Percentiles rank a stretch among this genome's conserved stretches.
These are phyloP conservation scores for Gymnosoma rotundatum DNA, from an alignment of 2,888 invertebrate species.

Conservation along the genomic window DNA sequence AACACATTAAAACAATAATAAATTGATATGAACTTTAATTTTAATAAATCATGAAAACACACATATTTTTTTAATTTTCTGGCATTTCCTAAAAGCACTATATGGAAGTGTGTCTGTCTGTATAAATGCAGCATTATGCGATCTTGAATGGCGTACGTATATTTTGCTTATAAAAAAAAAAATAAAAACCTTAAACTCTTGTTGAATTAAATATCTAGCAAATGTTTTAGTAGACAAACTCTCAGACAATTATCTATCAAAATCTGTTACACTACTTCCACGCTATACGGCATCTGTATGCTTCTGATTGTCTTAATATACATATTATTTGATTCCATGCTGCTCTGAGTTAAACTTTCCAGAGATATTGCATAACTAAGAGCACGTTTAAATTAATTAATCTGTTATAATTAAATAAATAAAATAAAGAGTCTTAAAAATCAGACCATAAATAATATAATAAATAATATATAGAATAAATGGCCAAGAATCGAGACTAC, in stretches of 20 bases:
- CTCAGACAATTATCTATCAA: slow-evolving; percentile 53
- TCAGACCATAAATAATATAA: too few species aligned
- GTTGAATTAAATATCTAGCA: slow-evolving; percentile 28
- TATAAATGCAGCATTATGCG: background rate
- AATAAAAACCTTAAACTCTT: slow-evolving; percentile 32
- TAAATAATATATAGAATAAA: too few species aligned
- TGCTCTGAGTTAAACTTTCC: too few species aligned
- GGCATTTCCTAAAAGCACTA: slow-evolving; percentile 1
- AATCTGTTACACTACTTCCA: slow-evolving; percentile 19
- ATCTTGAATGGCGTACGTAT: too few species aligned
- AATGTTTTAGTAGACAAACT: slow-evolving; percentile 37
- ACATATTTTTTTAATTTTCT: slow-evolving; percentile 32
- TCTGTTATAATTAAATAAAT: too few species aligned
- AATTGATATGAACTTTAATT: slow-evolving; percentile 55
- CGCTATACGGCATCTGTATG: slow-evolving; percentile 13
- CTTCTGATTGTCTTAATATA: too few species aligned
- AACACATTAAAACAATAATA: slow-evolving; percentile 29
- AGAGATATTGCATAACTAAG: too few species aligned
- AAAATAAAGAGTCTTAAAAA: too few species aligned
- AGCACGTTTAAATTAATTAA: too few species aligned
- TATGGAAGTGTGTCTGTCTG: background rate
- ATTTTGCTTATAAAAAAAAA: too few species aligned
- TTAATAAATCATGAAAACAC: slow-evolving; percentile 59
- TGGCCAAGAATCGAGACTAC: too few species aligned
- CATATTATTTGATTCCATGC: too few species aligned